These are phyloP conservation scores for Tokudaia muenninki DNA, from an alignment of 2,797 vertebrate genomes.

Conservation along the genomic window DNA sequence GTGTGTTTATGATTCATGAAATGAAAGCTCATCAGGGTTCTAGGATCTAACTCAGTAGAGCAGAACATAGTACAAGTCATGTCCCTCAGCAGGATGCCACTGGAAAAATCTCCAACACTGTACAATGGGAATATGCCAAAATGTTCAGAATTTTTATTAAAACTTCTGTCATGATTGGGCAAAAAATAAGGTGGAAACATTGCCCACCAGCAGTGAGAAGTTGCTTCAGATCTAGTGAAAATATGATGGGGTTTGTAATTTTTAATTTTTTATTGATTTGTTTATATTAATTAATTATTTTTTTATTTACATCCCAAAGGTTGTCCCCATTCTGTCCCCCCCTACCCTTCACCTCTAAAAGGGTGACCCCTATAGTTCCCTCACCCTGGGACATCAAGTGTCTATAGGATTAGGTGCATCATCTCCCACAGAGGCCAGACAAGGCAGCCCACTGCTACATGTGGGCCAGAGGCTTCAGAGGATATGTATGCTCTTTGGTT, in stretches of 20 bases:
- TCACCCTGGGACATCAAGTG: background rate
- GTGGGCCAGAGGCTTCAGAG: background rate
- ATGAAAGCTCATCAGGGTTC: background rate
- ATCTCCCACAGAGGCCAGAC: background rate
- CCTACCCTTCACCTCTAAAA: background rate
- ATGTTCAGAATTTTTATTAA: background rate
- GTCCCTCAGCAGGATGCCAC: background rate
- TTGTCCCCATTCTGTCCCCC: background rate
- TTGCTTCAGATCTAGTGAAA: background rate
- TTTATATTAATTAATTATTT: background rate
- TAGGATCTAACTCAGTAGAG: background rate
- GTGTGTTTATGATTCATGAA: background rate
- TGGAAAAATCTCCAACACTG: background rate
- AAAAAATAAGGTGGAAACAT: background rate
- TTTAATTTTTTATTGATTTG: background rate
- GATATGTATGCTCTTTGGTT: background rate
- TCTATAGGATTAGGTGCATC: background rate
- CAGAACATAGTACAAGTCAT: background rate
- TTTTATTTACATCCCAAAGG: background rate
- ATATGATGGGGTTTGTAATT: background rate
- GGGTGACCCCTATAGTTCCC: too few relatives aligned
- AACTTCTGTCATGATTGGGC: background rate
- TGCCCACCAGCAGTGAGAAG: background rate
- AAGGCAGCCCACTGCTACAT: background rate
- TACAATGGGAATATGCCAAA: background rate